These are phyloP conservation scores for Arbacia lixula DNA, from an alignment of 53 echinoderm and acorn worm species.

Conservation along the genomic window DNA sequence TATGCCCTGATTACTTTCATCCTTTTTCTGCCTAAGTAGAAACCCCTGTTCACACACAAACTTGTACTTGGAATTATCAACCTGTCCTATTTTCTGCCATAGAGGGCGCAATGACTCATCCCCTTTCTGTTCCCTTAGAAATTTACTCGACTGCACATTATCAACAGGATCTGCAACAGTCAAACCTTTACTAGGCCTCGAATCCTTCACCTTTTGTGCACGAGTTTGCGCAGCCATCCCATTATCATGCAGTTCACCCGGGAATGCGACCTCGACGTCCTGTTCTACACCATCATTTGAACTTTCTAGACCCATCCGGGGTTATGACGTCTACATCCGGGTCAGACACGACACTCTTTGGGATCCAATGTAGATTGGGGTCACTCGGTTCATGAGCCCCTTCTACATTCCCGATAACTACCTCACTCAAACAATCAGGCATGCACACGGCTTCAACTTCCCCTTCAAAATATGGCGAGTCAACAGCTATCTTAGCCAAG, in stretches of 20 bases:
- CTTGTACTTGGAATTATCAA: slow-evolving; percentile 23
- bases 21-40: slow-evolving; percentile 37
- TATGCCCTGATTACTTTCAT: background rate
- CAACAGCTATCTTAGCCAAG: slow-evolving; percentile 16
- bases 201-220: slow-evolving; percentile 14
- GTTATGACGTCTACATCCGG: background rate
- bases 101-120: slow-evolving; percentile 27
- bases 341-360: background rate
- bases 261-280: background rate
- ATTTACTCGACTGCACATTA: background rate
- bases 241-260: background rate
- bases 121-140: slow-evolving; percentile 32
- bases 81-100: slow-evolving; percentile 24
- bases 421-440: slow-evolving; percentile 15
- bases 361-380: slow-evolving; percentile 12
- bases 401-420: slow-evolving; percentile 2
- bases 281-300: background rate
- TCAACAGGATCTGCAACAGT: slow-evolving; percentile 6
- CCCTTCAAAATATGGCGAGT: slow-evolving; percentile 44
- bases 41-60: slow-evolving; percentile 29
- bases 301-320: background rate
- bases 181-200: slow-evolving; percentile 17
- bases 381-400: slow-evolving; percentile 24
- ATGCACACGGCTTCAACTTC: slow-evolving; percentile 11
- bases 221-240: slow-evolving; percentile 13